phyloP scores from a whole-genome alignment of 2,888 invertebrate species.

The Phlogophora meticulosa region DNA sequence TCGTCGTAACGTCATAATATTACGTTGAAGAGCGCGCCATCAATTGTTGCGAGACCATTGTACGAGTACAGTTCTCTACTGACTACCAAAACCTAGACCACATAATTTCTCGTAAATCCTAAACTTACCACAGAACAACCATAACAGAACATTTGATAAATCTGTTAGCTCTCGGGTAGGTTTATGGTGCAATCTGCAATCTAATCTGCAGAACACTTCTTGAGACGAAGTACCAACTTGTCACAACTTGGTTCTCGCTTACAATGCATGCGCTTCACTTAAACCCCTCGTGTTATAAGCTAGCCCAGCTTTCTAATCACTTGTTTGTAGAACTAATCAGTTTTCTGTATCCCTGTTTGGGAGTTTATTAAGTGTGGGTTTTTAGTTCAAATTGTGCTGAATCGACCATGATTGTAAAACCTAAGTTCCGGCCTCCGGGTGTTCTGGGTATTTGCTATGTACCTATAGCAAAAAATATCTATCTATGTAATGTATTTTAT shows the following conservation, averaged over 20 bases:
- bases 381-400: too few relatives aligned
- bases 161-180: constrained; percentile 70
- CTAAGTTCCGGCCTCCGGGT: too few relatives aligned
- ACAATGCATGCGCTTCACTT: constrained; percentile 66
- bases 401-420: too few relatives aligned
- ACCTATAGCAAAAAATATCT: too few relatives aligned
- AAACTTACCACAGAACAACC: constrained; percentile 13
- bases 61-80: too few relatives aligned
- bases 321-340: constrained; percentile 55
- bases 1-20: too few relatives aligned
- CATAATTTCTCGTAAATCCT: constrained; percentile 14
- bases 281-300: constrained; percentile 47
- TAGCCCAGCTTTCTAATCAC: constrained; percentile 38
- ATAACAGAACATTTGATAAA: constrained; percentile 70
- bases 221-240: constrained; percentile 78
- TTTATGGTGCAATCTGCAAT: constrained; percentile 80
- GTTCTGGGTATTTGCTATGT: too few relatives aligned
- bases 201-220: constrained; percentile 79
- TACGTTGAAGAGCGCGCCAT: too few relatives aligned
- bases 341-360: constrained; percentile 35
- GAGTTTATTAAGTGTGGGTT: constrained; percentile 18
- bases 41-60: too few relatives aligned
- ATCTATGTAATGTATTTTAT: too few relatives aligned
- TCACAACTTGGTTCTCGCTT: constrained; percentile 72
- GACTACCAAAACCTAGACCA: not conserved